phyloP scores from a whole-genome alignment of 2,113 vertebrate genomes.

The Ochotona princeps region DNA sequence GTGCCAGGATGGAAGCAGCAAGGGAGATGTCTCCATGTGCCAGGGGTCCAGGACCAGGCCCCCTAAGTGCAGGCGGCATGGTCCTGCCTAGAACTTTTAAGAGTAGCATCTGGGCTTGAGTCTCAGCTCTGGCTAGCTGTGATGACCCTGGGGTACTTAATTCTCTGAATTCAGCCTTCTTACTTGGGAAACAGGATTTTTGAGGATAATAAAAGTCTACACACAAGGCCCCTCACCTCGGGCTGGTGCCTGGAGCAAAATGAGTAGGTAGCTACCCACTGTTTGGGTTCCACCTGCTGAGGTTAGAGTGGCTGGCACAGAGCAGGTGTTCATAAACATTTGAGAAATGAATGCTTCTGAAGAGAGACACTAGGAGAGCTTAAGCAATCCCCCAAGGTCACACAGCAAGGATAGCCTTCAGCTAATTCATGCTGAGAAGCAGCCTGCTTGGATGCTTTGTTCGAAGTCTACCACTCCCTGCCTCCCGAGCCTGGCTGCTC shows the following conservation, averaged over 20 bases:
- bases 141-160: not conserved
- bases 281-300: not conserved
- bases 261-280: not conserved
- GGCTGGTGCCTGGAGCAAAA: not conserved
- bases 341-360: not conserved
- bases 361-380: not conserved
- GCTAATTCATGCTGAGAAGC: not conserved
- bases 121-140: not conserved
- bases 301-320: not conserved
- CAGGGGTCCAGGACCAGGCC: not conserved
- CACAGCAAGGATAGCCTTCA: not conserved
- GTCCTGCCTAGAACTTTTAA: not conserved
- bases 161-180: not conserved
- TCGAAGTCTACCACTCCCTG: not conserved
- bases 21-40: accelerated
- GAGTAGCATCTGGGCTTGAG: not conserved
- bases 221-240: not conserved
- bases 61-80: accelerated
- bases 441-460: not conserved
- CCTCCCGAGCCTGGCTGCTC: not conserved
- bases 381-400: not conserved
- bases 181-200: not conserved
- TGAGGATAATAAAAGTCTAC: not conserved
- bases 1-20: not conserved
- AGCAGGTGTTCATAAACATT: not conserved